These are phyloP conservation scores for Chalcis sispes DNA, from an alignment of 2,888 invertebrate genomes.

Conservation along the genomic window DNA sequence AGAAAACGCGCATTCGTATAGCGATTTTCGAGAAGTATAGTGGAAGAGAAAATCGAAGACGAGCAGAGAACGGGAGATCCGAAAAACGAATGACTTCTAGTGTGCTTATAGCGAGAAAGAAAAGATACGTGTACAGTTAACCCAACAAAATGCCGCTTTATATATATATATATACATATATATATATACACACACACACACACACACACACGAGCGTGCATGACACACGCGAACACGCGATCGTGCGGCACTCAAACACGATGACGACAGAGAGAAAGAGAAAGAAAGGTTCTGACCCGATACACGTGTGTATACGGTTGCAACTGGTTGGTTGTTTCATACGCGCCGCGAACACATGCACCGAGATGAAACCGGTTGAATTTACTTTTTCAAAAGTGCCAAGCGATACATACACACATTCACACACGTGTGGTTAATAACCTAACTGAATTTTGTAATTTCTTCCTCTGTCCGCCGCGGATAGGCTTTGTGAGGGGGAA, in stretches of 20 bases:
- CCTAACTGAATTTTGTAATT: conserved; percentile 43
- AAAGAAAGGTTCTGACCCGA: conserved; percentile 45
- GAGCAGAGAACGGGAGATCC: too few species aligned
- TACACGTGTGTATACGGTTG: conserved; percentile 61
- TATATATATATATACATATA: too few species aligned
- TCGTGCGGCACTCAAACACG: not conserved
- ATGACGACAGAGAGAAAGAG: not conserved
- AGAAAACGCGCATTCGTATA: too few species aligned
- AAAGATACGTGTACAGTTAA: too few species aligned
- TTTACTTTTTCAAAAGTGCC: conserved; percentile 21
- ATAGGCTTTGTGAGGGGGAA: too few species aligned
- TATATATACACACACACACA: too few species aligned
- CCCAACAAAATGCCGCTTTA: too few species aligned
- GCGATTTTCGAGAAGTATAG: too few species aligned
- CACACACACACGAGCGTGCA: not conserved
- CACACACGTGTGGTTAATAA: conserved; percentile 43
- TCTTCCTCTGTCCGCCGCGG: too few species aligned
- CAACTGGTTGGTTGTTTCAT: not conserved
- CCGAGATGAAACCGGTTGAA: conserved; percentile 27
- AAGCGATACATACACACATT: not conserved
- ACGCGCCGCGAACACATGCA: not conserved
- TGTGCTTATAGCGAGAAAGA: too few species aligned
- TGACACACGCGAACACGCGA: not conserved
- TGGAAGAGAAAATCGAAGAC: too few species aligned
- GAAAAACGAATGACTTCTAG: too few species aligned